Evolutionary conservation across 2,888 invertebrate species (phyloP), one percentile per base, ranked within the genome.

Genomic region (Drosophila lacicola): DNA sequence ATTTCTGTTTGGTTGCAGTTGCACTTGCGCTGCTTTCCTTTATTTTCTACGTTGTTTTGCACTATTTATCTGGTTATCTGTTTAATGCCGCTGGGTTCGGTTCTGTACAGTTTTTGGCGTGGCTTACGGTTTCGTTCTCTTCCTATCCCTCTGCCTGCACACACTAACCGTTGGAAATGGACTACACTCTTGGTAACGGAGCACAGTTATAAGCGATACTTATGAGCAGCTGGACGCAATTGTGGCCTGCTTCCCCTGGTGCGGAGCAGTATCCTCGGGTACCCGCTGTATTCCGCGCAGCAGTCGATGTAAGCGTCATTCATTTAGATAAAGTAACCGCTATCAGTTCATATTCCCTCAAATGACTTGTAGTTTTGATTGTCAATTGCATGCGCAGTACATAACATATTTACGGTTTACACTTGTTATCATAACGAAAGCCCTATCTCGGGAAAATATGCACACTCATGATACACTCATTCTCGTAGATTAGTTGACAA

Each of bases 161-260:
- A 58, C 71, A 53, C 63, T 79, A 77, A 83, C 66, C 41, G 34
- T 17, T 62, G 70, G 61, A 53, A 61, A 54, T 58, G 79, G 82
- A 77, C 45, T 33, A 6, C 63, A 54, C 42, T 56, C 49, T 57
- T 58, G 73, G 64, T 70, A 51, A 68, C 21, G 49, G 62, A 68
- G 42, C 54, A 71, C 86, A 93, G 92, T 93, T 72, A 93, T 92
- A 76, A 92, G 92, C 82, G 95, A 96, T 93, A 96, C 95, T 77
- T 95, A 96, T 93, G 95, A 96, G 90, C 95, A 95, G 91, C 94
- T 95, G 93, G 95, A 96, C 93, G 95, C 95, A 76, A 93, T 96
- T 93, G 95, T 95, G 81, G 95, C 96, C 90, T 96, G 96, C 92
- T 96, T 96, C 92, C 96, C 96, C 75, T 96, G 96, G 95, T 96